Conservation (phyloP, 37 sponge, comb jelly and placozoan genomes). For the Aphrocallistes beatrix region DNA sequence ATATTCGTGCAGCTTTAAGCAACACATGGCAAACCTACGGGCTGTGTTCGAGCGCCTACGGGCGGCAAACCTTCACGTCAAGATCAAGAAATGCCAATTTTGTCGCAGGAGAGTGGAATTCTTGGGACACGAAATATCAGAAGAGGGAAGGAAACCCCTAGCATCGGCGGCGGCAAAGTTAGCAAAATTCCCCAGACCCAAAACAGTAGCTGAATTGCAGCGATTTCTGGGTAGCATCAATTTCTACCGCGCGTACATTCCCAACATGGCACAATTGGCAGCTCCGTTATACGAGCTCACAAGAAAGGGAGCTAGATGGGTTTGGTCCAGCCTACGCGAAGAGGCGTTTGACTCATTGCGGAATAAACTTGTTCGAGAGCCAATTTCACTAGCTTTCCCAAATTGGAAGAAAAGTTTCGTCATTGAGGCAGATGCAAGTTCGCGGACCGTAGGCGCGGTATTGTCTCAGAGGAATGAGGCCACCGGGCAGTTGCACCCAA, state of each 20-base stretch:
- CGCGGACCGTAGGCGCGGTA: not conserved
- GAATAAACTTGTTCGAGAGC: not conserved
- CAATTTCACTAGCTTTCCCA: constrained; percentile 23
- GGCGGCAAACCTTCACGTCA: constrained; percentile 20
- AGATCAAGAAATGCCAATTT: constrained; percentile 26
- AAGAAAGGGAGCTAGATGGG: constrained; percentile 21
- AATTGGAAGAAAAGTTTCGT: constrained; percentile 8
- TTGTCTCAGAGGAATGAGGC: not conserved
- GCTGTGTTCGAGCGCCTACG: not conserved
- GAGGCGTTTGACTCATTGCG: constrained; percentile 22
- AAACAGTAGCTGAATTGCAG: not conserved
- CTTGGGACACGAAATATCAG: constrained; percentile 15
- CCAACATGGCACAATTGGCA: constrained; percentile 23
- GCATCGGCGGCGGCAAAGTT: not conserved
- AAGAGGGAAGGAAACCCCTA: not conserved
- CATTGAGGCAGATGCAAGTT: constrained; percentile 36
- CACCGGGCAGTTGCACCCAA: not conserved
- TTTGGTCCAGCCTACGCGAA: constrained; percentile 12
- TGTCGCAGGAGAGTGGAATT: not conserved
- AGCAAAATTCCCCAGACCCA: constrained; percentile 21
- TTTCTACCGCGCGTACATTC: constrained; percentile 21
- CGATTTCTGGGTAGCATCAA: constrained; percentile 22
- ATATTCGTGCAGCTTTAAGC: not conserved
- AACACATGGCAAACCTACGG: constrained; percentile 8
- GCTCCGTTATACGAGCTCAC: constrained; percentile 18